A percentile compares a stretch with the other conserved stretches of the same genome.
phyloP scores from a whole-genome alignment of 2,797 vertebrate species.

The Xenops minutus region DNA sequence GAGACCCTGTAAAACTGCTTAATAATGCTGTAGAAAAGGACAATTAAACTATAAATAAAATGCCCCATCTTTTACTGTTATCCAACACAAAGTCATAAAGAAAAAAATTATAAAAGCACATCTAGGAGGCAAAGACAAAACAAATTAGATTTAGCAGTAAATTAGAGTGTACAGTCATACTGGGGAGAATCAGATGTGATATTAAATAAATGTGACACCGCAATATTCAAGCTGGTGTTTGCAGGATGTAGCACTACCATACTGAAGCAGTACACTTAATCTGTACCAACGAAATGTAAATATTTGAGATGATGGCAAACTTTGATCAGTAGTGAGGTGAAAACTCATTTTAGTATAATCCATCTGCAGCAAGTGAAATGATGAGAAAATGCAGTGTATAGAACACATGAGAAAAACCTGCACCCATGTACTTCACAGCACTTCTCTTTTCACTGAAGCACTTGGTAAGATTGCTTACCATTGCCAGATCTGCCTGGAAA shows the following conservation, averaged over 20 bases:
- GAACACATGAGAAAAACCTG: background rate
- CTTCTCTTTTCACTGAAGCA: background rate
- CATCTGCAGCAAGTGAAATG: background rate
- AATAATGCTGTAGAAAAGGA: background rate
- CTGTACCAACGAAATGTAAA: background rate
- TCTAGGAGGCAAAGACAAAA: background rate
- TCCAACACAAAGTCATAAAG: background rate
- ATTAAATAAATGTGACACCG: background rate
- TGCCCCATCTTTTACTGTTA: background rate
- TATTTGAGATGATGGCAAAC: background rate
- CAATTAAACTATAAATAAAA: slow-evolving; percentile 52
- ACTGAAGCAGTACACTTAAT: background rate
- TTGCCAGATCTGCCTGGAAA: background rate
- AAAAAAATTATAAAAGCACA: background rate
- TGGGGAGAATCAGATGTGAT: background rate
- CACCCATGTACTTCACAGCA: background rate
- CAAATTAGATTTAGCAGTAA: slow-evolving; percentile 3
- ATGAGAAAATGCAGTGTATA: background rate
- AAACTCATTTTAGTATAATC: background rate
- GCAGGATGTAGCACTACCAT: background rate
- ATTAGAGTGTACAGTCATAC: background rate
- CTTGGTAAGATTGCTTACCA: background rate
- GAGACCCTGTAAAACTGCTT: background rate
- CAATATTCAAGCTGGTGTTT: background rate
- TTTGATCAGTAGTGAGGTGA: background rate